Evolutionary conservation across 2,797 vertebrate genomes (phyloP), one percentile per base, ranked within the genome.

Genomic region (Coilia nasus): DNA sequence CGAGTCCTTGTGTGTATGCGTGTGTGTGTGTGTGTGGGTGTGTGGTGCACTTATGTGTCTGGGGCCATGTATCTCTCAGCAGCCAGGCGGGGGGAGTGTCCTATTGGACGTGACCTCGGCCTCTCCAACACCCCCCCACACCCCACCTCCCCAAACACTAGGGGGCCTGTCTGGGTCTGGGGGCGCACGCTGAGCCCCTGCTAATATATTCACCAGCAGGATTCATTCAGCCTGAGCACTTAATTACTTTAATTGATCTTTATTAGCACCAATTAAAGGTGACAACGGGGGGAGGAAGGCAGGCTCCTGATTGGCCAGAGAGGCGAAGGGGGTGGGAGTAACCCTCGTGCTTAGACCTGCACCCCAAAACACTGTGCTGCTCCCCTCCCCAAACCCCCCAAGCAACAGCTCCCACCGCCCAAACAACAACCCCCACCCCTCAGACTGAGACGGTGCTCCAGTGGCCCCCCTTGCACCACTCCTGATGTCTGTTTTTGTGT

Each of bases 231-330:
- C 89, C 89, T 89, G 90, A 92, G 87, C 86, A 86, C 84, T 89
- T 93, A 94, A 94, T 94, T 92, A 91, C 91, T 93, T 91, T 90
- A 93, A 94, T 93, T 93, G 92, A 94, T 94, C 92, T 93, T 91
- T 93, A 94, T 92, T 94, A 93, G 92, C 91, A 93, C 89, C 90
- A 93, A 92, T 93, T 93, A 93, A 85, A 86, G 87, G 84, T 85
- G 90, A 92, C 92, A 92, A 86, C 86, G 60, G 82, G 85, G 90
- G 90, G 14, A 71, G 85, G 91, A 88, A 91, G 90, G 91, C 88
- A 91, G 90, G 90, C 90, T 87, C 90, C 89, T 89, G 88, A 91
- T 88, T 93, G 84, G 83, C 71, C 35, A 78, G 31, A 21, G 17
- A 78, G 14, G 44, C 31, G 17, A 90, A 86, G 81, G 64, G 78